Evolutionary conservation across 2,888 invertebrate species (phyloP), one percentile per base, ranked within the genome.

Genomic region (Deilephila elpenor): DNA sequence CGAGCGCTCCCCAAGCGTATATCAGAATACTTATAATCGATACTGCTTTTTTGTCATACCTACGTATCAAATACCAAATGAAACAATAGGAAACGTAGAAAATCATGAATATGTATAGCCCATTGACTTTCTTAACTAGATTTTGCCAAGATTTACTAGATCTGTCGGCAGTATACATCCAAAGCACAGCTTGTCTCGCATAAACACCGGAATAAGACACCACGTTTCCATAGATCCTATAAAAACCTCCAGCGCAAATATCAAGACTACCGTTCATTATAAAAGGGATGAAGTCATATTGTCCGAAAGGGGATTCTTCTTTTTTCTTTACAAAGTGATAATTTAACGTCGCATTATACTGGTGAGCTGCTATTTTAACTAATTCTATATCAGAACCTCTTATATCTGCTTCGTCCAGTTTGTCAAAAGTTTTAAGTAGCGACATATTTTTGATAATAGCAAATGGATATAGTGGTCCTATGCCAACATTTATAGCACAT

Each of bases 141-240:
- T 84, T 87, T 61, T 84, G 75, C 93, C 91, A 93, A 17, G 89
- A 87, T 75, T 85, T 84, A 1, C 80, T 78, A 0, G 75, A 75
- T 78, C 93, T 83, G 74, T 90, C 84, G 0, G 84, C 88, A 7
- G 84, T 76, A 70, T 93, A 93, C 0, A 88, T 79, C 92, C 92
- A 93, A 61, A 86, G 76, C 1, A 90, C 75, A 0, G 80, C 78
- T 80, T 93, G 91, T 29, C 84, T 81, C 0, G 81, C 80, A 73
- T 93, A 93, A 1, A 87, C 74, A 0, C 93, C 93, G 1, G 93
- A 92, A 75, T 93, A 94, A 5, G 83, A 85, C 0, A 93, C 88
- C 0, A 75, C 3, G n/a, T 90, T 84, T 8, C 89, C 91, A 59
- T 87, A 92, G 4, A 89, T 77, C 74, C 89, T 85, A 53, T 90